Conservation (phyloP, 2,113 vertebrate species). For the Erythrocercus mccallii region DNA sequence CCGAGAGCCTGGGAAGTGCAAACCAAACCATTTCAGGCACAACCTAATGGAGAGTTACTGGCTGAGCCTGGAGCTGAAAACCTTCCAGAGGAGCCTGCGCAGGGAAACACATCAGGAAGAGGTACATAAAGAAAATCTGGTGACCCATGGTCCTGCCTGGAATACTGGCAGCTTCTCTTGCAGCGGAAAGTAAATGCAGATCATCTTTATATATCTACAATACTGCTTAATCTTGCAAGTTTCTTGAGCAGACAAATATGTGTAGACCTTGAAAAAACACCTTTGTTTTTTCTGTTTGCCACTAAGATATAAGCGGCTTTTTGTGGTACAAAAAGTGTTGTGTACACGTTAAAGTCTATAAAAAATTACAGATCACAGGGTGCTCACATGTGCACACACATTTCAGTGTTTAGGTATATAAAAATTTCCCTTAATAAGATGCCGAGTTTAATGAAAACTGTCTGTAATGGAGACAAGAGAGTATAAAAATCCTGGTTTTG, state of each 20-base stretch:
- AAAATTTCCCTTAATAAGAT: neutral
- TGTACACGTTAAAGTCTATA: neutral
- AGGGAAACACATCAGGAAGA: neutral
- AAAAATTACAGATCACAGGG: neutral
- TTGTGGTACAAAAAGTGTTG: neutral
- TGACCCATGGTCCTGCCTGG: neutral
- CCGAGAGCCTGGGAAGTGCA: constrained; percentile 62
- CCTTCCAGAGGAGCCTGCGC: neutral
- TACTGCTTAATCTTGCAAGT: neutral
- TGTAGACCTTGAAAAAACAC: neutral
- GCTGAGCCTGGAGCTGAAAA: neutral
- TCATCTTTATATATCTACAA: neutral
- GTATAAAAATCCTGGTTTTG: neutral
- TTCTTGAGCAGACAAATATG: neutral
- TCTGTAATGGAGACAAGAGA: neutral
- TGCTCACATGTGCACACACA: neutral
- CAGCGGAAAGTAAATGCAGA: neutral
- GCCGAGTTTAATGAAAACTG: neutral
- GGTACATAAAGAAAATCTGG: constrained; percentile 46
- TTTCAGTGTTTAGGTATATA: neutral
- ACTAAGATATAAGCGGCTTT: neutral
- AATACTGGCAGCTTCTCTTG: neutral
- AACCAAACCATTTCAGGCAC: constrained; percentile 54
- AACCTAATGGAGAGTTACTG: constrained; percentile 58
- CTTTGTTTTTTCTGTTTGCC: neutral